A percentile compares a stretch with the other conserved stretches of the same genome.
phyloP scores from a whole-genome alignment of 2,888 invertebrate species.

The Drosophila gaucha region DNA sequence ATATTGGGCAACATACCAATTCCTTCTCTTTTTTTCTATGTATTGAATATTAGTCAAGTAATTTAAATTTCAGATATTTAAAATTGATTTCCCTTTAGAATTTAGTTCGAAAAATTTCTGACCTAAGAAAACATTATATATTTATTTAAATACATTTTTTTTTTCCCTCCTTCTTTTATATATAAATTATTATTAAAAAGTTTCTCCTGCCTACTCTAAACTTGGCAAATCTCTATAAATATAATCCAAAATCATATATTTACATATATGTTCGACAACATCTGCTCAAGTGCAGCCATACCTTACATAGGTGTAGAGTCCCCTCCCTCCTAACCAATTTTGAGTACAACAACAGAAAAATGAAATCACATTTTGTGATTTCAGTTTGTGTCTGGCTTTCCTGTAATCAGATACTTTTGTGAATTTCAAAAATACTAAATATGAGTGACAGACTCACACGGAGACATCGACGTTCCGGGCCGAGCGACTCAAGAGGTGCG shows the following conservation, averaged over 20 bases:
- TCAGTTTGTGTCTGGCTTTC: constrained; percentile 79
- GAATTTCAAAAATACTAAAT: constrained; percentile 78
- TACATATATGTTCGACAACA: constrained; percentile 51
- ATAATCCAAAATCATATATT: constrained; percentile 1
- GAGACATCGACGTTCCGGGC: constrained; percentile 22
- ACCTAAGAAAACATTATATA: no score
- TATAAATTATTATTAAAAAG: no score
- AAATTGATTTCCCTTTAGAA: neutral
- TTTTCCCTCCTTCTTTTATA: no score
- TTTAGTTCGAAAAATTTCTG: no score
- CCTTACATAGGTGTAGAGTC: constrained; percentile 25
- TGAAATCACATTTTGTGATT: constrained; percentile 76
- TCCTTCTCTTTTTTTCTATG: neutral
- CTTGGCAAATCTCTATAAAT: neutral
- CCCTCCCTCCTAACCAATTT: constrained; percentile 47
- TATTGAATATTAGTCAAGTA: neutral
- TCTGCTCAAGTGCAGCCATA: constrained; percentile 46
- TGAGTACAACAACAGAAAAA: constrained; percentile 20
- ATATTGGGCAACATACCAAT: no score
- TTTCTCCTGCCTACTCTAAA: neutral
- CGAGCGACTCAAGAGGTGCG: constrained; percentile 2
- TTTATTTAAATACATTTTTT: no score
- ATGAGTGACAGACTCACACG: constrained; percentile 73
- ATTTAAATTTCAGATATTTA: no score
- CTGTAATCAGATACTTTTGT: constrained; percentile 81